Percentiles rank a stretch among this genome's conserved stretches.
phyloP scores from a whole-genome alignment of 2,888 invertebrate species.

The Temnothorax rugatulus region DNA sequence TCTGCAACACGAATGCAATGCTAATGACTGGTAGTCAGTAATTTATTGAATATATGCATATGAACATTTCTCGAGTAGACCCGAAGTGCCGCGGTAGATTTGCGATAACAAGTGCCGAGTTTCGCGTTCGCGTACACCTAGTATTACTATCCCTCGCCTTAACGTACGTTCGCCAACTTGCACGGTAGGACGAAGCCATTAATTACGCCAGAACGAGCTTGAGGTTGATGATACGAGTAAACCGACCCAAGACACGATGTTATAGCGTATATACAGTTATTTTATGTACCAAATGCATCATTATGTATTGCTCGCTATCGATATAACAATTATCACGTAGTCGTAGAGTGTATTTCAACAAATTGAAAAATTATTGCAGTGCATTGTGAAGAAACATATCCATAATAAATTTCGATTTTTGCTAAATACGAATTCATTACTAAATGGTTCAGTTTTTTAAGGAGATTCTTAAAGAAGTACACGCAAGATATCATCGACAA shows the following conservation, averaged over 20 bases:
- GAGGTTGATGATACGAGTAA: slow-evolving; percentile 47
- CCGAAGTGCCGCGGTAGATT: slow-evolving; percentile 28
- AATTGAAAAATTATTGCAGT: neutral
- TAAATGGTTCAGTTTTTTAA: neutral
- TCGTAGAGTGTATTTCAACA: neutral
- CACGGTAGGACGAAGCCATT: slow-evolving; percentile 45
- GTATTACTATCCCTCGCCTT: slow-evolving; percentile 39
- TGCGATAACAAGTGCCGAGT: slow-evolving; percentile 38
- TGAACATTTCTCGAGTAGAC: slow-evolving; percentile 17
- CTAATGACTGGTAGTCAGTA: slow-evolving; percentile 1
- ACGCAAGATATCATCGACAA: neutral
- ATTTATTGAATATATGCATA: slow-evolving; percentile 35
- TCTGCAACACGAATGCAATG: slow-evolving; percentile 3
- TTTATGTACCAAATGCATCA: neutral
- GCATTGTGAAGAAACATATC: neutral
- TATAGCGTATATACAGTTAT: slow-evolving; percentile 20
- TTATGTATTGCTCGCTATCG: neutral
- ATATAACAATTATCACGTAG: neutral
- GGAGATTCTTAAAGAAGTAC: neutral
- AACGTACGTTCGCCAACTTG: slow-evolving; percentile 34
- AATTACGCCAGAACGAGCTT: slow-evolving; percentile 47
- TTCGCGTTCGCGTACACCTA: slow-evolving; percentile 4
- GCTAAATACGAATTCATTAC: neutral
- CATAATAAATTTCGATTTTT: slow-evolving; percentile 4
- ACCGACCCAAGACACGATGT: slow-evolving; percentile 36